A percentile compares a stretch with the other conserved stretches of the same genome.
These are phyloP conservation scores for Abrostola tripartita DNA, from an alignment of 2,888 invertebrate species.

Conservation along the genomic window DNA sequence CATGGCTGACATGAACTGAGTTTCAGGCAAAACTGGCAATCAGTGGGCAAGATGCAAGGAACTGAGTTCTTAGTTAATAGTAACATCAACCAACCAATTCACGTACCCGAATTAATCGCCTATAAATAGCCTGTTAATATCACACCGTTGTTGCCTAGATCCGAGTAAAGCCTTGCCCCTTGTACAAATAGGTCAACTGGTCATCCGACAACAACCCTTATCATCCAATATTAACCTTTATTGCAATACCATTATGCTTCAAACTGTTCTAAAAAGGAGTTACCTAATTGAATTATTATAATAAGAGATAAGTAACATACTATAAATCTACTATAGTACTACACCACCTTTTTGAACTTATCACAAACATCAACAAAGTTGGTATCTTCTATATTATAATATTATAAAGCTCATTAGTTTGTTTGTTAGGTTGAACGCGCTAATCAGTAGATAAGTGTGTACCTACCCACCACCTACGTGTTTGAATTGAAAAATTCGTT, in stretches of 20 bases:
- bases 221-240: background rate
- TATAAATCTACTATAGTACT: background rate
- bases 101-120: too few species aligned
- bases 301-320: background rate
- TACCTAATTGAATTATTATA: background rate
- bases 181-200: conserved; percentile 9
- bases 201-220: background rate
- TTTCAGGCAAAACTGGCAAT: background rate
- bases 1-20: background rate
- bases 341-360: conserved; percentile 6
- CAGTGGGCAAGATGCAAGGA: too few species aligned
- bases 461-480: too few species aligned
- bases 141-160: background rate
- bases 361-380: background rate
- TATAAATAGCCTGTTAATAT: too few species aligned
- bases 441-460: too few species aligned
- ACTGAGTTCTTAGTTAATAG: too few species aligned
- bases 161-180: background rate
- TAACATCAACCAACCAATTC: too few species aligned
- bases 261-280: background rate
- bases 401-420: too few species aligned
- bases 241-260: background rate
- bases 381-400: too few species aligned
- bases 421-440: too few species aligned
- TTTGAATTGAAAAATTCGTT: too few species aligned